A percentile compares a stretch with the other conserved stretches of the same genome.
These are phyloP conservation scores for Peucedramus taeniatus DNA, from an alignment of 2,113 vertebrate genomes.

Conservation along the genomic window DNA sequence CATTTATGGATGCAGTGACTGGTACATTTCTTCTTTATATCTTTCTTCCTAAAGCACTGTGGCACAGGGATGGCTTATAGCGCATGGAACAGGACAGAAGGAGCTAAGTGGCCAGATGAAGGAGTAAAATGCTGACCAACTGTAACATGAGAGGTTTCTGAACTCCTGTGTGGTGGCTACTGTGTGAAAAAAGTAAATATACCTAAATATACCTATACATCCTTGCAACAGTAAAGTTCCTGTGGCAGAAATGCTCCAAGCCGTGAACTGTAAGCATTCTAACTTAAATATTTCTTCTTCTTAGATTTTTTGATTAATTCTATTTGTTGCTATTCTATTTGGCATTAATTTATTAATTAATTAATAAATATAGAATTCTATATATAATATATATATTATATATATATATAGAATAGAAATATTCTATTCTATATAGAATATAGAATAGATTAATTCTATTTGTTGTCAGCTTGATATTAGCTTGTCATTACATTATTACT, in stretches of 20 bases:
- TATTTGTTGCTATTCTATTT: no score
- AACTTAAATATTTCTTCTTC: not conserved
- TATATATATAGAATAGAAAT: no score
- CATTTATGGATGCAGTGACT: not conserved
- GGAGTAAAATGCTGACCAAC: not conserved
- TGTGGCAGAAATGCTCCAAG: not conserved
- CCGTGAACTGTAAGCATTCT: not conserved
- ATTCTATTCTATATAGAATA: no score
- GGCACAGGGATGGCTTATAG: not conserved
- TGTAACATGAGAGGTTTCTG: not conserved
- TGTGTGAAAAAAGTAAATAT: not conserved
- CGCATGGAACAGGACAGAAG: fast-evolving
- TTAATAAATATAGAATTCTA: no score
- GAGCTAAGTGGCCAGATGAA: not conserved
- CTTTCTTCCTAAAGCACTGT: not conserved
- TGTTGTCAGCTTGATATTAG: not conserved
- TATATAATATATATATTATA: no score
- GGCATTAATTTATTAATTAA: no score
- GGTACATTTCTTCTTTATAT: not conserved
- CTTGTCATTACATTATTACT: not conserved
- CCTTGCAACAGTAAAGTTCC: not conserved
- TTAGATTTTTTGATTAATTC: not conserved
- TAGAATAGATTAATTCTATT: not conserved
- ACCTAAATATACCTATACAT: not conserved
- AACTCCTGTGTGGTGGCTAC: not conserved